Base-by-base conservation (phyloP, 2,888 invertebrate genomes). In the Litoditis marina region DNA sequence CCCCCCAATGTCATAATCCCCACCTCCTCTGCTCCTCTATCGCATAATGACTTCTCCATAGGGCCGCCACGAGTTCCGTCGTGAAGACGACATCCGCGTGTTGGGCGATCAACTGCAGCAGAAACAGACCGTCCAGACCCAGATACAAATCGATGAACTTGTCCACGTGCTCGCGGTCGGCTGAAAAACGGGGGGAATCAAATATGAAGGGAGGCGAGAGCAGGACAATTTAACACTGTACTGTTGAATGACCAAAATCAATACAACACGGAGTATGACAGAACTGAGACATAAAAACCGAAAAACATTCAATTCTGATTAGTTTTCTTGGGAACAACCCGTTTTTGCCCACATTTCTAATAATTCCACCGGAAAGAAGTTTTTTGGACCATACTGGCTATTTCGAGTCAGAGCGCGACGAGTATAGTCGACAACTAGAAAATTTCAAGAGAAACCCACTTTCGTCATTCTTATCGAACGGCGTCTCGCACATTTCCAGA, bases 71-170 rank as follows among this genome's bases (percentile, higher is more conserved):
- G 3, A 78, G 57, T 49, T 78, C 75, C 2, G 76, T 74, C 2
- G 74, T 77, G 63, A 80, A 80, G 30, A 79, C 75, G 42, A 80
- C 77, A 54, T 80, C 80, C 11, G 79, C 79, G 42, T 80, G 80
- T 60, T 80, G 80, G 27, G 74, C 74, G 47, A 80, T 79, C 46
- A 81, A 64, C 47, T 67, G 77, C 0, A 81, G 69, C 13, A 81
- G 66, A 53, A 81, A 81, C 16, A 80, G 65, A 13, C 81, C 81
- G 55, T 81, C 81, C n/a, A 69, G 73, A 4, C 78, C 74, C 13
- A 81, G 70, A 47, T 81, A 81, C n/a, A 70, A 62, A 30, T 64
- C 53, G 28, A 82, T 69, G 58, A 81, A 81, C 7, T 72, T 68
- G 25, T 59, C 60, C 4, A 79, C 78, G 31, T 74, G 71, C 32